A percentile compares a stretch with the other conserved stretches of the same genome.
Evolutionary conservation across 2,113 vertebrate species (phyloP).

Genomic region (Cyprinodon variegatus): DNA sequence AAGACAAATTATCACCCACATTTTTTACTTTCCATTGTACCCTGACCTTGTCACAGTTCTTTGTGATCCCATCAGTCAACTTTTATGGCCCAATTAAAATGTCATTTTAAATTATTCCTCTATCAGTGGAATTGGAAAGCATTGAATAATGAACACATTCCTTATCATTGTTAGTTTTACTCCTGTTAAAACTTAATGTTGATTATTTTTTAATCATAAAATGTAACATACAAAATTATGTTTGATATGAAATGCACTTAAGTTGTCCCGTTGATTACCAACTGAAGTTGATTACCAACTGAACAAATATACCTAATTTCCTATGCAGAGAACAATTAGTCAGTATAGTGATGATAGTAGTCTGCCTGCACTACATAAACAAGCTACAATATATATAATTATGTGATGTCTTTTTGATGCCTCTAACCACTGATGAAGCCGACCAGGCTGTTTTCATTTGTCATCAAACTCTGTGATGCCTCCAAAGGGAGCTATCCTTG

Average conservation of each 20-base stretch:
- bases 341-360: background rate
- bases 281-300: background rate
- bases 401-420: constrained; percentile 14
- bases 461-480: constrained; percentile 48
- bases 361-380: constrained; percentile 5
- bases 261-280: background rate
- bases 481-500: constrained; percentile 49
- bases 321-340: background rate
- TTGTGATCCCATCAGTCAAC: constrained; percentile 54
- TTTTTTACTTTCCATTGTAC: constrained; percentile 50
- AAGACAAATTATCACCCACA: constrained; percentile 47
- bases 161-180: background rate
- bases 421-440: constrained; percentile 34
- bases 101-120: constrained; percentile 48
- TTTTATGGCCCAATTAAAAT: constrained; percentile 60
- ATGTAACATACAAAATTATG: background rate
- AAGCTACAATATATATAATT: constrained; percentile 7
- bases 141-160: constrained; percentile 1
- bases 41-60: constrained; percentile 50
- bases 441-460: constrained; percentile 40
- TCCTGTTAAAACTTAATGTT: background rate
- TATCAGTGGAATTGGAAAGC: constrained; percentile 16
- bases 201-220: background rate
- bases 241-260: background rate
- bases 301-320: background rate